These are phyloP conservation scores for Pygmarrhopalites habei DNA, from an alignment of 1,140 invertebrate species.

Conservation along the genomic window DNA sequence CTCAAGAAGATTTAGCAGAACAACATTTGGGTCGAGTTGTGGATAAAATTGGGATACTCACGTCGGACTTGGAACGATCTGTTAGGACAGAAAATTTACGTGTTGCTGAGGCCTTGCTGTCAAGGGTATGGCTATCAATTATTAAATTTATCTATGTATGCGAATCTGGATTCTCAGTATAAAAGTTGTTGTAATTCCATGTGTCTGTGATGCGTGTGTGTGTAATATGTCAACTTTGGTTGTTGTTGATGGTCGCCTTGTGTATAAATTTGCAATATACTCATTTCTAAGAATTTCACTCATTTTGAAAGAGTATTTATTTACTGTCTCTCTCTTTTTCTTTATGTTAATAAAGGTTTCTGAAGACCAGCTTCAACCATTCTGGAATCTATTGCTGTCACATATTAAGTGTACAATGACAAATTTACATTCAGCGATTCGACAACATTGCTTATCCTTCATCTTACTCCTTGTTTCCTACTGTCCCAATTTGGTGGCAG, in stretches of 20 bases:
- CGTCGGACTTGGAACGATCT: constrained; percentile 23
- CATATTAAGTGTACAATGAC: constrained; percentile 35
- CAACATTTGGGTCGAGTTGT: constrained; percentile 32
- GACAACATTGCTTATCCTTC: constrained; percentile 26
- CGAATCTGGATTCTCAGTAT: too few relatives aligned
- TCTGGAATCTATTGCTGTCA: constrained; percentile 33
- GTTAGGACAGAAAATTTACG: constrained; percentile 35
- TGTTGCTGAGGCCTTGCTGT: constrained; percentile 9
- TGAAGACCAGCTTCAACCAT: constrained; percentile 35
- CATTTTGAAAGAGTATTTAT: background rate
- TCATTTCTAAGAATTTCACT: too few relatives aligned
- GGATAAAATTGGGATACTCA: constrained; percentile 22
- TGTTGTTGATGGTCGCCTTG: too few relatives aligned
- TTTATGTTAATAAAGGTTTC: constrained; percentile 20
- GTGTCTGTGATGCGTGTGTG: too few relatives aligned
- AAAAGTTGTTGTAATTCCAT: too few relatives aligned
- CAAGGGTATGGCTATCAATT: too few relatives aligned
- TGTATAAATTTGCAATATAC: too few relatives aligned
- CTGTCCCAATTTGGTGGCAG: constrained; percentile 25
- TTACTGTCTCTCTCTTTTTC: background rate
- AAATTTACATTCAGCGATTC: constrained; percentile 20
- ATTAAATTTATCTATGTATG: too few relatives aligned
- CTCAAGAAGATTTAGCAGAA: background rate
- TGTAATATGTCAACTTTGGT: background rate
- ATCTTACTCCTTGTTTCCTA: constrained; percentile 22